Evolutionary conservation across 2,113 vertebrate species (phyloP).

Genomic region (Sapayoa aenigma): DNA sequence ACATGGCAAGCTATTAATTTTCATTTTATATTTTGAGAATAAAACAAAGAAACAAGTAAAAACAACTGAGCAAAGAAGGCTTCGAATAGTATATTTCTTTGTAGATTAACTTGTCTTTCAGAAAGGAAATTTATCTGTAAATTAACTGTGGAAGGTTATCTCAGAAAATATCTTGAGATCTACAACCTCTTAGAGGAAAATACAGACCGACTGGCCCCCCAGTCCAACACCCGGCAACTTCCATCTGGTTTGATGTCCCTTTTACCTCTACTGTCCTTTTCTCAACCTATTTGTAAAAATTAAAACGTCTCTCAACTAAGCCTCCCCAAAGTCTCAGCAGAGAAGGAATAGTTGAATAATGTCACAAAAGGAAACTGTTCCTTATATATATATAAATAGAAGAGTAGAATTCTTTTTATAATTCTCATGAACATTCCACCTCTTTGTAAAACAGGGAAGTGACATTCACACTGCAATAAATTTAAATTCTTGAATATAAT

Average conservation of each 20-base stretch:
- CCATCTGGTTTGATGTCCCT: background rate
- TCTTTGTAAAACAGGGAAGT: background rate
- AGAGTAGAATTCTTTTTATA: background rate
- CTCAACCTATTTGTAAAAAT: background rate
- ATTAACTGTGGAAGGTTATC: background rate
- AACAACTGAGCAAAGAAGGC: background rate
- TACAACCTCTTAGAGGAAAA: background rate
- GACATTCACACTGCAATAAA: background rate
- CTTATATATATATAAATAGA: background rate
- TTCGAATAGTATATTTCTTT: background rate
- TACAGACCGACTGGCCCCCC: background rate
- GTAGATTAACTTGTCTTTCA: background rate
- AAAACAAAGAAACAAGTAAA: background rate
- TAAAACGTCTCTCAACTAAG: background rate
- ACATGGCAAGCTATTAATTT: background rate
- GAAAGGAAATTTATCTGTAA: background rate
- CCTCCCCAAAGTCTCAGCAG: background rate
- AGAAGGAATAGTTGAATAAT: background rate
- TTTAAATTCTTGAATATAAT: background rate
- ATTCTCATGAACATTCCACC: background rate
- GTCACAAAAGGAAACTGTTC: background rate
- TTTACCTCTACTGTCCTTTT: background rate
- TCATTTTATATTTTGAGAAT: background rate
- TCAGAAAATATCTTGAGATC: background rate
- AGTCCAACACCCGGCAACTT: rapidly evolving